Base-by-base conservation (phyloP, 2,113 vertebrate species). In the Entomyzon cyanotis region DNA sequence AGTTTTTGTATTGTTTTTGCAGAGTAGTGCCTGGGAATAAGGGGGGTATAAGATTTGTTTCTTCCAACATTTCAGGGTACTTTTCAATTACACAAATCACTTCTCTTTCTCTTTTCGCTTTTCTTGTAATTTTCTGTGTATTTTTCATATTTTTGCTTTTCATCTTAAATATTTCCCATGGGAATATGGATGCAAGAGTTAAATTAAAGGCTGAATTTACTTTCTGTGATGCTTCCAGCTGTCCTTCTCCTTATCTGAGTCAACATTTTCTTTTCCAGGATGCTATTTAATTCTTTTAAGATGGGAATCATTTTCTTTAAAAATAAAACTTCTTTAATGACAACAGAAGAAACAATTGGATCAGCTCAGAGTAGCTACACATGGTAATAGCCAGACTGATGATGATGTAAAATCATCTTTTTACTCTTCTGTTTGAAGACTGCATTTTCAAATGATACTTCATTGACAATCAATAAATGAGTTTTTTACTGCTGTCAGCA, bases 401-500 rank as follows among this genome's bases (percentile, higher is more conserved):
- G 28, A 62, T 59, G 31, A 86, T 37, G 60, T 77, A 86, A 90
- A 93, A 81, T 49, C 19, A 52, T 74, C 63, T 88, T 70, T 93
- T 90, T 59, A 55, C 46, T 74, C 22, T 73, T 90, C 71, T 88
- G 28, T 93, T 85, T 93, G 75, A 85, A 92, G 79, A 42, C 25
- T 81, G 50, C 25, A 9, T 84, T 80, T 88, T 78, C 60, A 35
- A 96, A 71, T 56, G 71, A 74, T 78, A 56, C 68, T 94, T 93
- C 86, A 68, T 16, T 88, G 88, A 49, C 90, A 93, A 94, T 88
- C 92, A 84, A 60, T 90, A 96, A 92, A 89, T 7, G n/a, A 69
- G 55, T 37, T 76, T 92, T 90, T 83, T 91, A 82, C 65, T 82
- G 53, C 94, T 95, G 94, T 93, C 89, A 93, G 81, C 81, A 52